Conservation (phyloP, 35 echinoderm and acorn worm genomes). For the Apostichopus japonicus region DNA sequence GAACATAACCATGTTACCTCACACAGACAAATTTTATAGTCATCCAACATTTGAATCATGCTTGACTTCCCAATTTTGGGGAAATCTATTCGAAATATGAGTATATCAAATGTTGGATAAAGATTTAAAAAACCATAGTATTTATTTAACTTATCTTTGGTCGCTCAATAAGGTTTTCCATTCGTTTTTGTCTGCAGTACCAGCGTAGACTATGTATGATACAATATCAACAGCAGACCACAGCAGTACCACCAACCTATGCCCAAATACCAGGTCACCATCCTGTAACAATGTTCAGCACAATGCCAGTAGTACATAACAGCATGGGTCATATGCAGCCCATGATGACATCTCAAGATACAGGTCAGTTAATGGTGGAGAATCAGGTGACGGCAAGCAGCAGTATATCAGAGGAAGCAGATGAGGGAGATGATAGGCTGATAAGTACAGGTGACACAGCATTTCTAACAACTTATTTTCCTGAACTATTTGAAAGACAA, state of each 20-base stretch:
- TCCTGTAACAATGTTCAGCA: constrained; percentile 29
- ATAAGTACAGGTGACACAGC: constrained; percentile 46
- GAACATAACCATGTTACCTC: no score
- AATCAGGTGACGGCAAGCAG: constrained; percentile 32
- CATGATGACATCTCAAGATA: constrained; percentile 1
- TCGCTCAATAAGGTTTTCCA: neutral
- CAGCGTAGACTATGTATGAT: constrained; percentile 39
- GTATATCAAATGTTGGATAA: no score
- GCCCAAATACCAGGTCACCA: neutral
- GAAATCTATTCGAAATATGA: no score
- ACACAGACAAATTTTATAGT: no score
- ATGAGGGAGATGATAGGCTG: constrained; percentile 13
- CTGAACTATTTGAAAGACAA: neutral
- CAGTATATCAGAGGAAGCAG: constrained; percentile 48
- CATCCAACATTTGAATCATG: no score
- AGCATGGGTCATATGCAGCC: constrained; percentile 15
- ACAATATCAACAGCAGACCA: constrained; percentile 44
- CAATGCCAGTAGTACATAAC: constrained; percentile 36
- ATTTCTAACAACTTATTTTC: constrained; percentile 35
- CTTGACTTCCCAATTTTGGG: no score
- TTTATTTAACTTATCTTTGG: neutral
- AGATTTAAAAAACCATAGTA: no score
- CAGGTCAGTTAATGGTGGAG: constrained; percentile 32
- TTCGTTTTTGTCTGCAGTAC: constrained; percentile 36
- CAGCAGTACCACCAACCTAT: constrained; percentile 11